phyloP scores from a whole-genome alignment of 2,888 invertebrate species.

The Ectemnius cavifrons region DNA sequence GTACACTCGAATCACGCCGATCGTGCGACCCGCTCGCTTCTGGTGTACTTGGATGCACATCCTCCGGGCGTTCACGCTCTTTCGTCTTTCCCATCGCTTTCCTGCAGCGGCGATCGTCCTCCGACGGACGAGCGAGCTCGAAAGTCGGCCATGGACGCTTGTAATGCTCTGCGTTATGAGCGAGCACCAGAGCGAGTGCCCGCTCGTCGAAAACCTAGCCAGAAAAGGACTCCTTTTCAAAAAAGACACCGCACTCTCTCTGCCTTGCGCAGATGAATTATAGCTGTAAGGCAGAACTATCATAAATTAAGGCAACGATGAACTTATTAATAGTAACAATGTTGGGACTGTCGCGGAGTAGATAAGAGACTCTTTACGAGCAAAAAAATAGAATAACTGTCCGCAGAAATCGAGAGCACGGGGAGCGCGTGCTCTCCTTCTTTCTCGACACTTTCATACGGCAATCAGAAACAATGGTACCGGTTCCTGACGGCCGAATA shows the following conservation, averaged over 20 bases:
- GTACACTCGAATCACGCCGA: too few relatives aligned
- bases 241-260: not conserved
- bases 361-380: too few relatives aligned
- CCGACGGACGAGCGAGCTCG: conserved; percentile 14
- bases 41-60: too few relatives aligned
- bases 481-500: conserved; percentile 18
- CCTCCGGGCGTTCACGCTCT: not conserved
- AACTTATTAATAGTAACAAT: too few relatives aligned
- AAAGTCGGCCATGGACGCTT: conserved; percentile 50
- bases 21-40: too few relatives aligned
- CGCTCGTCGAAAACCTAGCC: not conserved
- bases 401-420: not conserved
- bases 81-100: not conserved
- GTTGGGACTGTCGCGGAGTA: too few relatives aligned
- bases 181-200: not conserved
- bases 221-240: not conserved
- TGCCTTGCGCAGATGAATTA: too few relatives aligned
- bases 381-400: too few relatives aligned
- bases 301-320: too few relatives aligned
- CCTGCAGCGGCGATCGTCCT: conserved; percentile 2
- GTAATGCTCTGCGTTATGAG: conserved; percentile 15
- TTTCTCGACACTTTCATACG: not conserved
- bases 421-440: conserved; percentile 7
- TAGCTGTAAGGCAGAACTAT: too few relatives aligned
- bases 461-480: not conserved